phyloP scores from a whole-genome alignment of 2,113 vertebrate genomes.

The Promerops cafer region DNA sequence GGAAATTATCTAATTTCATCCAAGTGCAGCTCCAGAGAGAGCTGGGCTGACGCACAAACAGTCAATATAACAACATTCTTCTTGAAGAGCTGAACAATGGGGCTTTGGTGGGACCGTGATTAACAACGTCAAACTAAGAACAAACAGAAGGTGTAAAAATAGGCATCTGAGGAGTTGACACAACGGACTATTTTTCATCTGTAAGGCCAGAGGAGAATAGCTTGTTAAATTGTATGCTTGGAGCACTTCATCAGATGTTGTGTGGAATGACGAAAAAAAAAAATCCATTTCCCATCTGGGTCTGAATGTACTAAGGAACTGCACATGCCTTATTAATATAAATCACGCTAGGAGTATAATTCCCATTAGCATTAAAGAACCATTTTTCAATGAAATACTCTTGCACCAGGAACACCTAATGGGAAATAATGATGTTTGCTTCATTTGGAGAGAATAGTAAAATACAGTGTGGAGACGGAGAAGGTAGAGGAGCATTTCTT shows the following conservation, averaged over 20 bases:
- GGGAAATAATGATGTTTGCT: slow-evolving; percentile 37
- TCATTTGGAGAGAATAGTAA: slow-evolving; percentile 42
- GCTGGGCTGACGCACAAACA: slow-evolving; percentile 79
- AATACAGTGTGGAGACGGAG: not conserved
- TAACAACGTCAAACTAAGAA: slow-evolving; percentile 78
- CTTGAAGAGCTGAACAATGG: slow-evolving; percentile 81
- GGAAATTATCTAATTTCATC: slow-evolving; percentile 91
- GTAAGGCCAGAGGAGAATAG: slow-evolving; percentile 51
- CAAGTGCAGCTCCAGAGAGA: slow-evolving; percentile 81
- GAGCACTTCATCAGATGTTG: slow-evolving; percentile 51
- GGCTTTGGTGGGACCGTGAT: slow-evolving; percentile 74
- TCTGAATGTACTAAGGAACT: slow-evolving; percentile 9
- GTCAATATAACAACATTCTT: slow-evolving; percentile 89
- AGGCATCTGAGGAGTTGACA: slow-evolving; percentile 72
- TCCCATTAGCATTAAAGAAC: slow-evolving; percentile 12
- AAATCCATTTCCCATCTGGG: slow-evolving; percentile 44
- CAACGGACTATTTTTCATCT: slow-evolving; percentile 68
- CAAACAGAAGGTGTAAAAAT: slow-evolving; percentile 84
- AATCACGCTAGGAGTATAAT: slow-evolving; percentile 9
- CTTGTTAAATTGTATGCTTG: slow-evolving; percentile 24
- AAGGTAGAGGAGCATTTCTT: not conserved
- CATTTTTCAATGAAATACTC: slow-evolving; percentile 34
- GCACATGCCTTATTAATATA: not conserved
- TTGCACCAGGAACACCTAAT: not conserved
- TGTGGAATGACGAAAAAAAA: not conserved